phyloP scores from a whole-genome alignment of 2,797 vertebrate species.

The Lepilemur septentrionalis region DNA sequence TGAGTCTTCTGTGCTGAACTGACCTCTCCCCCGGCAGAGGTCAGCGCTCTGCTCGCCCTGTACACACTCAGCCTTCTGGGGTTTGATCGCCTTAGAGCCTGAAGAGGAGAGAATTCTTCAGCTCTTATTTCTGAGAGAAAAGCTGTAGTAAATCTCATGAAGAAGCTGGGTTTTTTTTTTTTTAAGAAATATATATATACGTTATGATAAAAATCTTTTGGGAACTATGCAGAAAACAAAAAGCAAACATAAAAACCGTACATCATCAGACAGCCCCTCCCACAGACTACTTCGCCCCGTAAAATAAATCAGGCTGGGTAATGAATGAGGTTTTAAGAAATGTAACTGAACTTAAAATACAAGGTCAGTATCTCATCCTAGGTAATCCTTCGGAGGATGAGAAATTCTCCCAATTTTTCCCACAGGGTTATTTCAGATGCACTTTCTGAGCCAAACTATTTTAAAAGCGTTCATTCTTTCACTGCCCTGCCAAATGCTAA shows the following conservation, averaged over 20 bases:
- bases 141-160: conserved; percentile 45
- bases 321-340: conserved; percentile 65
- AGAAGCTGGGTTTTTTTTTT: not conserved
- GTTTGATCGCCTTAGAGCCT: conserved; percentile 30
- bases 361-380: conserved; percentile 75
- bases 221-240: conserved; percentile 41
- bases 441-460: conserved; percentile 74
- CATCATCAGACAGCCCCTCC: not conserved
- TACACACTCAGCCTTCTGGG: conserved; percentile 65
- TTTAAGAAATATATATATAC: not conserved
- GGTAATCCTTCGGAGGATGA: conserved; percentile 73
- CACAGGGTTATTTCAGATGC: conserved; percentile 77
- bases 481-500: conserved; percentile 68
- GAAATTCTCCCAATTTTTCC: conserved; percentile 74
- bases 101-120: conserved; percentile 44
- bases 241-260: not conserved
- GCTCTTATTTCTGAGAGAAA: conserved; percentile 60
- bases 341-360: conserved; percentile 64
- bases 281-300: conserved; percentile 7
- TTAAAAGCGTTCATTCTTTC: conserved; percentile 76
- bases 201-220: conserved; percentile 32
- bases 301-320: conserved; percentile 69
- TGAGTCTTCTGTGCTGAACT: conserved; percentile 65
- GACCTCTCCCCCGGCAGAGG: conserved; percentile 72
- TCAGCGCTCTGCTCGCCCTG: conserved; percentile 64